Evolutionary conservation across 2,797 vertebrate genomes (phyloP), one percentile per base, ranked within the genome.

Genomic region (Poeciliopsis presidionis): DNA sequence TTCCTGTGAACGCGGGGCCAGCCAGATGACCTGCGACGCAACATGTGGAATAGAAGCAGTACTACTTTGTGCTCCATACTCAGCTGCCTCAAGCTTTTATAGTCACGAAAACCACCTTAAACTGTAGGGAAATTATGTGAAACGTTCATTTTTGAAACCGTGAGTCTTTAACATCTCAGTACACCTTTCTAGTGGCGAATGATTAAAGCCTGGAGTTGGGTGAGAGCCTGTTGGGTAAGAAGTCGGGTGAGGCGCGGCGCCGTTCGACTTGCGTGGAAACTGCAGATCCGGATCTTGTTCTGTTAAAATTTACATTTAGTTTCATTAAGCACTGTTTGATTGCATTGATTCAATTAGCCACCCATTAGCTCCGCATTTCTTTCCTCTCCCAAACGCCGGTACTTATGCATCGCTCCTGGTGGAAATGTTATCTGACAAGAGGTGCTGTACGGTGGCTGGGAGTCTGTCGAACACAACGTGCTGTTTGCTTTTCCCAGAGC

Each of bases 401-500:
- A 75, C 87, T 89, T 86, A 84, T 86, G 82, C 87, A 70, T 28
- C 3, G 85, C 93, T 94, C 90, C 89, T 92, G 89, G 87, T 89
- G 92, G 93, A 94, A 94, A 94, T 94, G 92, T 91, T 94, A 90
- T 91, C 90, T 94, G 94, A 95, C 94, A 93, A 90, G 93, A 79
- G 86, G 86, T 84, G 91, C 88, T 85, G 92, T 85, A 87, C 86
- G 81, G 83, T 86, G 86, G 91, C 93, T 80, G 87, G 67, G 91
- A 93, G 90, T 92, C 91, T 94, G 93, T 95, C 87, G 92, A 94
- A 93, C 91, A 92, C 94, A 96, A 96, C 93, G 92, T 80, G 89
- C 90, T 90, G 93, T 95, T 95, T 94, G 93, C 94, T 94, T 94
- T 94, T 94, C 91, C 93, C 91, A 88, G 93, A 93, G 93, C 92